A percentile compares a stretch with the other conserved stretches of the same genome.
Conservation (phyloP, 2,797 vertebrate species). For the Chelon auratus region DNA sequence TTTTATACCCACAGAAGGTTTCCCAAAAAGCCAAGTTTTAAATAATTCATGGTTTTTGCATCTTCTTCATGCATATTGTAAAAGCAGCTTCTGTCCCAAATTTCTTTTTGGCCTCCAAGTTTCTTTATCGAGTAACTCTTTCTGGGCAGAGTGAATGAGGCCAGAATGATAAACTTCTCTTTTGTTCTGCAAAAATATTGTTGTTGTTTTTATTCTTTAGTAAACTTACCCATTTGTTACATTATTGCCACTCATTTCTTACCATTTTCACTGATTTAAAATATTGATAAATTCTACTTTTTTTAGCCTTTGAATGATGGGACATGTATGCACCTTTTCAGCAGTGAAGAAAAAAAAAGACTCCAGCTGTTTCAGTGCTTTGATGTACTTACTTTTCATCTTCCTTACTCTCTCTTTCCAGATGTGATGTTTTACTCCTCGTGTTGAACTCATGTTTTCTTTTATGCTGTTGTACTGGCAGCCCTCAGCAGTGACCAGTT, state of each 20-base stretch:
- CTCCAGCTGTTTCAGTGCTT: constrained; percentile 25
- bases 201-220: no score
- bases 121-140: constrained; percentile 25
- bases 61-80: constrained; percentile 69
- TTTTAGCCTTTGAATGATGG: not conserved
- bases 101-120: constrained; percentile 20
- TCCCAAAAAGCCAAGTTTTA: constrained; percentile 47
- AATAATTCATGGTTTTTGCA: constrained; percentile 68
- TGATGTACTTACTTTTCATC: constrained; percentile 16
- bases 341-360: constrained; percentile 30
- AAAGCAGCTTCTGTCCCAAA: constrained; percentile 39
- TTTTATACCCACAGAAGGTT: constrained; percentile 26
- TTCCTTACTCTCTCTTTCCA: constrained; percentile 1
- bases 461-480: constrained; percentile 45
- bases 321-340: constrained; percentile 5
- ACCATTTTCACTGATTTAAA: no score
- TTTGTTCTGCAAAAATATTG: not conserved
- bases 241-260: no score
- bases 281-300: not conserved
- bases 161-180: not conserved
- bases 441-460: constrained; percentile 20
- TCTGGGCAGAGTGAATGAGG: constrained; percentile 5
- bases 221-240: no score
- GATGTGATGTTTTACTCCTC: constrained; percentile 25
- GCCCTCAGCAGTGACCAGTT: constrained; percentile 88